A percentile compares a stretch with the other conserved stretches of the same genome.
Evolutionary conservation across 2,888 invertebrate species (phyloP).

Genomic region (Nysson spinosus): DNA sequence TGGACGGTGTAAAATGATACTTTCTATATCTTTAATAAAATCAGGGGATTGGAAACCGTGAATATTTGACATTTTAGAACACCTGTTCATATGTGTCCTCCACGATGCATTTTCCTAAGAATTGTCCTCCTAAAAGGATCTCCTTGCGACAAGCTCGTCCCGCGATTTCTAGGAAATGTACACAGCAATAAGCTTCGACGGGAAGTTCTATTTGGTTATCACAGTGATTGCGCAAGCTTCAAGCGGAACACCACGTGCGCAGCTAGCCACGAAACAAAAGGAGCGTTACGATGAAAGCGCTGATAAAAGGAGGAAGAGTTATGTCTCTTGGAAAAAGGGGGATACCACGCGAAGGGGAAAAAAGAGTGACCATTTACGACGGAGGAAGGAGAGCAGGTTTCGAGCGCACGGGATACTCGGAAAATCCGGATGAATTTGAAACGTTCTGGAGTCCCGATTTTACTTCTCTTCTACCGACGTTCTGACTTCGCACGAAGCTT

Average conservation of each 20-base stretch:
- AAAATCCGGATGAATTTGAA: background rate
- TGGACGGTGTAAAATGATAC: too few species aligned
- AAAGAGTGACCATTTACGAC: background rate
- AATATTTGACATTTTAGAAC: background rate
- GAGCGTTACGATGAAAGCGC: conserved; percentile 30
- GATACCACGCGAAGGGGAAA: background rate
- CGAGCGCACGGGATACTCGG: background rate
- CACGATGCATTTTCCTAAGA: background rate
- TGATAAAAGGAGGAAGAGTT: conserved; percentile 10
- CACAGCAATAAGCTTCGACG: conserved; percentile 34
- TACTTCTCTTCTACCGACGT: too few species aligned
- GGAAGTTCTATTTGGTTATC: conserved; percentile 26
- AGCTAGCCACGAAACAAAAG: conserved; percentile 51
- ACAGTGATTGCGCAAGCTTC: conserved; percentile 49
- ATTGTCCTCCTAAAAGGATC: background rate
- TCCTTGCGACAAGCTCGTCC: conserved; percentile 11
- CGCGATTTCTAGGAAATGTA: conserved; percentile 25
- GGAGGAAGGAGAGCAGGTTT: background rate
- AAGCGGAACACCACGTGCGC: conserved; percentile 58
- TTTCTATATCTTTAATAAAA: too few species aligned
- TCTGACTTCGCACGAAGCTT: too few species aligned
- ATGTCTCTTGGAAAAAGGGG: background rate
- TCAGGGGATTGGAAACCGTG: background rate
- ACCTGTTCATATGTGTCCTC: too few species aligned
- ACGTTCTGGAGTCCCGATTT: background rate